Evolutionary conservation across 2,797 vertebrate genomes (phyloP), one percentile per base, ranked within the genome.

Genomic region (Hypotaenidia philippensis): DNA sequence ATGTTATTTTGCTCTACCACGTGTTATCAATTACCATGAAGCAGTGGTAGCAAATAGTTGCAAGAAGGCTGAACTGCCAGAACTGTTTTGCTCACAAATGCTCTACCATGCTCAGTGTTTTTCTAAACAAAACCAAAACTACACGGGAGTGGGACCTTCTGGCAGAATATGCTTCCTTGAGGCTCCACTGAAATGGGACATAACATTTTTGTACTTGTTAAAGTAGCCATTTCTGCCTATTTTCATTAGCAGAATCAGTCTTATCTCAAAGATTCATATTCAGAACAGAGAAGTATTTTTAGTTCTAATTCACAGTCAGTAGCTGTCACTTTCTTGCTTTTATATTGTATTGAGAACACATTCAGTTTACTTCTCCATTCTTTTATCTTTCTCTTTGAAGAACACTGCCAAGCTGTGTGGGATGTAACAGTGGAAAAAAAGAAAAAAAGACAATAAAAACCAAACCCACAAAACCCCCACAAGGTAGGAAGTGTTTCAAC

Each of bases 231-330:
- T 93, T 44, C 9, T 15, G 12, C 25, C 32, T n/a, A 10, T 2
- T 84, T 93, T 80, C 91, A 87, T 82, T 72, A 87, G 23, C 29
- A 84, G 89, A 80, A 80, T 76, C 23, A 63, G 34, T 76, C 71
- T 66, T 81, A 87, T 63, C 82, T 65, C 63, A 52, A 72, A 84
- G 55, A 52, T 49, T 90, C 55, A 52, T 52, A 70, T 91, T 80
- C 80, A 56, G 53, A 90, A 85, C 2, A 80, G 19, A 87, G 19
- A 25, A 83, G 3, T 90, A 83, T 83, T 90, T 96, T 93, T 83
- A 88, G 68, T 66, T 34, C 49, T 64, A 40, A n/a, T 89, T 95
- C 69, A 72, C 53, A 86, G 84, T 68, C 71, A 84, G 53, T 1
- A 7, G 15, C 74, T 94, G 93, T 87, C 81, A 71, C 32, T 84